phyloP scores from a whole-genome alignment of 2,888 invertebrate species.

The Microplitis deprimator region DNA sequence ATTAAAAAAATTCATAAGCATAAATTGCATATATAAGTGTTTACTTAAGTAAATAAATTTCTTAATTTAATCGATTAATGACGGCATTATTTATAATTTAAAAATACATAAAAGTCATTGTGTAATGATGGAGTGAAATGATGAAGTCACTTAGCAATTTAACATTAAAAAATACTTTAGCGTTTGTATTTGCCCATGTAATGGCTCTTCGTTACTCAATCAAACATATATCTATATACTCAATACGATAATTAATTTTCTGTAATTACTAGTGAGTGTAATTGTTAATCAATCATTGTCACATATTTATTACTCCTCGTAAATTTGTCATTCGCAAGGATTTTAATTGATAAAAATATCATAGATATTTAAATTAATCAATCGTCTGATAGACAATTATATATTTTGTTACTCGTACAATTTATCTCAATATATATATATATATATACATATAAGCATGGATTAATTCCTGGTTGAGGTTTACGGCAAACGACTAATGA shows the following conservation, averaged over 20 bases:
- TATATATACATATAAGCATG: not conserved
- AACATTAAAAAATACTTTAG: conserved; percentile 8
- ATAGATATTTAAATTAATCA: not conserved
- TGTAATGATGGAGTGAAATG: not conserved
- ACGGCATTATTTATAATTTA: not conserved
- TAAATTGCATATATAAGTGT: not conserved
- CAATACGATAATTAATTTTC: not conserved
- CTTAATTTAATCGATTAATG: not conserved
- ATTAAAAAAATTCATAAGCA: not conserved
- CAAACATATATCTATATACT: not conserved
- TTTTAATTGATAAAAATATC: not conserved
- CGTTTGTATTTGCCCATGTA: not conserved
- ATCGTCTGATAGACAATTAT: not conserved
- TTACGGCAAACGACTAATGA: conserved; percentile 1
- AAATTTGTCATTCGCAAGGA: too few species aligned
- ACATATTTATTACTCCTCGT: too few species aligned
- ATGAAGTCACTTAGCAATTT: conserved; percentile 4
- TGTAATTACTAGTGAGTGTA: not conserved
- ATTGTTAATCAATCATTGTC: too few species aligned
- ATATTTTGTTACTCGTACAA: not conserved
- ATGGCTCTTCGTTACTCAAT: not conserved
- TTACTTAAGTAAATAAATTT: not conserved
- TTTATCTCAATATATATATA: not conserved
- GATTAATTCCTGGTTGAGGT: conserved; percentile 10
- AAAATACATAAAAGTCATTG: not conserved